Evolutionary conservation across 2,797 vertebrate species (phyloP), one percentile per base, ranked within the genome.

Genomic region (Erethizon dorsatum): DNA sequence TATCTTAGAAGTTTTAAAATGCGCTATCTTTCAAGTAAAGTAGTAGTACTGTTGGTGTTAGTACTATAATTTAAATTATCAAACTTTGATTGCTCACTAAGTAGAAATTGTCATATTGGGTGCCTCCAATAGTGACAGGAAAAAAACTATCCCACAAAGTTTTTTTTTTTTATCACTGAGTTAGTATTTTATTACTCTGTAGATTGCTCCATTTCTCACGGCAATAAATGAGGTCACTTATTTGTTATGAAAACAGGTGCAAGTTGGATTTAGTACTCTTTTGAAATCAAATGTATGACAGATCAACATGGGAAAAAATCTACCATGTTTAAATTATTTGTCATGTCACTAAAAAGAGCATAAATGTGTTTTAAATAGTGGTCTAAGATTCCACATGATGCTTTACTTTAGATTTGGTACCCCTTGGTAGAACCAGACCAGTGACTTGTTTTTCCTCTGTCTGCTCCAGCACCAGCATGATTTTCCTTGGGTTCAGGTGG

Each of bases 191-290:
- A 95, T 87, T 93, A 83, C 88, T 96, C 54, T 33, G 37, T 94
- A 83, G 54, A 71, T 88, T 94, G 47, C 79, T 92, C 50, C 26
- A 89, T 95, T 95, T 97, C 56, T 93, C 59, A 96, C 6, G 83
- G 91, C n/a, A 96, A 79, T 96, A 89, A 96, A 78, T 91, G 65
- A 97, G 89, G 83, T 95, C 71, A 94, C n/a, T 87, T 96, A 91
- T 95, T 97, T 97, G 50, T 94, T 96, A 85, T 83, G 87, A 90
- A 97, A 96, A 96, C 54, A 90, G 14, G 17, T 82, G 10, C 88
- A 67, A 57, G 31, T 77, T 95, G 82, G 18, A 94, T 85, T 92
- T 90, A 95, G 50, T 47, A 95, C 5, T 73, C 33, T 95, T 95
- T 24, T 95, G 57, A 91, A 94, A 75, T 93, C 18, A 91, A 83